phyloP scores from a whole-genome alignment of 2,113 vertebrate genomes.

The Lynx canadensis region DNA sequence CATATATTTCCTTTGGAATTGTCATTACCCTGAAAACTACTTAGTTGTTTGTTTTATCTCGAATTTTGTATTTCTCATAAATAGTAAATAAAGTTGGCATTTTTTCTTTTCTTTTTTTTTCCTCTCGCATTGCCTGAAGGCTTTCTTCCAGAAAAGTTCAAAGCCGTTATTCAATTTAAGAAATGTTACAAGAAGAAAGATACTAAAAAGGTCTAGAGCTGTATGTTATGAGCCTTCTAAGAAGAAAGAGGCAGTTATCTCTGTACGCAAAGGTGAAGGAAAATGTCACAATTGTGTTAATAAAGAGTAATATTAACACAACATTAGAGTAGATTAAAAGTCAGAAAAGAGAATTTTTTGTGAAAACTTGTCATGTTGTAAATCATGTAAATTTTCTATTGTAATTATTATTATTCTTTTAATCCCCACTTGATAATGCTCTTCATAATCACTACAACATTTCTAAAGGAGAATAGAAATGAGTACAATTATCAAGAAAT shows the following conservation, averaged over 20 bases:
- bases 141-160: slow-evolving; percentile 55
- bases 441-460: slow-evolving; percentile 48
- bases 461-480: slow-evolving; percentile 37
- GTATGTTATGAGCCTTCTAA: neutral
- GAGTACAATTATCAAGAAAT: slow-evolving; percentile 38
- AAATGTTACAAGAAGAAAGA: neutral
- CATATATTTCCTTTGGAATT: neutral
- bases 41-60: slow-evolving; percentile 21
- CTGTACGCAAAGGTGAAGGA: slow-evolving; percentile 28
- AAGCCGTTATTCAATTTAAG: slow-evolving; percentile 52
- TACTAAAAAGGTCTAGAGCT: neutral
- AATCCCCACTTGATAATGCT: slow-evolving; percentile 52
- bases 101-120: neutral
- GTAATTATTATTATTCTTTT: slow-evolving; percentile 57
- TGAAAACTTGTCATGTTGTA: slow-evolving; percentile 54
- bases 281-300: slow-evolving; percentile 58
- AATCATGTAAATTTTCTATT: slow-evolving; percentile 32
- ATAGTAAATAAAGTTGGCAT: slow-evolving; percentile 2
- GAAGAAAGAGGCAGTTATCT: neutral
- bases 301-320: slow-evolving; percentile 49
- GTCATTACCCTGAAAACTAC: neutral
- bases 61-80: neutral
- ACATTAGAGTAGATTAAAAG: slow-evolving; percentile 53
- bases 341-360: slow-evolving; percentile 53
- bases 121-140: neutral